Evolutionary conservation across 2,797 vertebrate species (phyloP), one percentile per base, ranked within the genome.

Genomic region (Urosaurus nigricauda): DNA sequence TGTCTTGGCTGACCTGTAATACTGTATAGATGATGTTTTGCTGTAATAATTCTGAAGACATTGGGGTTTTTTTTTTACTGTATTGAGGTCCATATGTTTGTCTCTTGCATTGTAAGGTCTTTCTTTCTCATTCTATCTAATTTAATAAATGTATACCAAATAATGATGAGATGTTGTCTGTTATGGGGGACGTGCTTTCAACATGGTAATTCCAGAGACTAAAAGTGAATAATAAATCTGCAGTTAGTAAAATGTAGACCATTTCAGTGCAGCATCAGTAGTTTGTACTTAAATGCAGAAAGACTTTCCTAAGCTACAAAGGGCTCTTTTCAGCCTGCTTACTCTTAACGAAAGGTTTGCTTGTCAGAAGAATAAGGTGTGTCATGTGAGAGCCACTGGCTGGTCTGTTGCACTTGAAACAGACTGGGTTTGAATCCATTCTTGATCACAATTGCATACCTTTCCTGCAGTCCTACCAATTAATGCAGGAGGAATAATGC

Each of bases 61-160:
- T 94, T 94, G 88, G 8, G 24, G 8, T 29, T 65, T 65, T 19
- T 92, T 94, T 93, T 91, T 70, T 81, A 90, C 89, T 93, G 73
- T 95, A 92, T 91, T 74, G 91, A 93, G 92, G 91, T 94, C 90
- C 86, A 47, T 85, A 90, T 88, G 88, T 71, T 87, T 86, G 90
- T 95, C 94, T 94, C 94, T 94, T 96, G 93, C 92, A 95, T 94
- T 97, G 94, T 96, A 85, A 96, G 94, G 68, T 93, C 96, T 92
- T 92, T 95, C 92, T 70, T 71, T 40, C 77, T 60, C 89, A 94
- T 95, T 94, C 95, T 94, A 43, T 91, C 89, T 97, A 96, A 97
- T 94, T 97, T 96, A 97, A 97, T 96, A 97, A 96, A 95, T 92
- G 93, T 93, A 87, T 95, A 92, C 85, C 93, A 86, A 95, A 92